Percentiles rank a stretch among this genome's conserved stretches.
These are phyloP conservation scores for Daphoenositta chrysoptera DNA, from an alignment of 2,113 vertebrate species.

Conservation along the genomic window DNA sequence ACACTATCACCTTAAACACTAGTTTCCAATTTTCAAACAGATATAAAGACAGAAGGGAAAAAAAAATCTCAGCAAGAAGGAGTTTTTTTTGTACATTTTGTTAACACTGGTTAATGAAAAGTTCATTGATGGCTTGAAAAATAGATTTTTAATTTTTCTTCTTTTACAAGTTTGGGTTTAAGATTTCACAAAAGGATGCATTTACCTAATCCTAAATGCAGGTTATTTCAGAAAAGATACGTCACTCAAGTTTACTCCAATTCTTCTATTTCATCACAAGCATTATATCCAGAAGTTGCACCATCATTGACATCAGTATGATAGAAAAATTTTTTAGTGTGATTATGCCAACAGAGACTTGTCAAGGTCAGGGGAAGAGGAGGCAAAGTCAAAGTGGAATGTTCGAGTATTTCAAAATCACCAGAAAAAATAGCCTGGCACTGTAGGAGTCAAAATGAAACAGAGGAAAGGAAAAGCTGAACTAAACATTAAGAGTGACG, in stretches of 20 bases:
- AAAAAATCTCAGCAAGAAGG: too few species aligned
- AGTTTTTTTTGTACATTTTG: too few species aligned
- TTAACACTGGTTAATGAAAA: too few species aligned
- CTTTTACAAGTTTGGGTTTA: too few species aligned
- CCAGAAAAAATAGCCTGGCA: neutral
- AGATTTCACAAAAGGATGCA: too few species aligned
- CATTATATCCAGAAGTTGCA: neutral
- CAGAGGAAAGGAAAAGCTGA: neutral
- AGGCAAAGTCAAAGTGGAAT: neutral
- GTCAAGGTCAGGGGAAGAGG: neutral
- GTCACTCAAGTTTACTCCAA: neutral
- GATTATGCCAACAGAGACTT: neutral
- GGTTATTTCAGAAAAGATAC: neutral
- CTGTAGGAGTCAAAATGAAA: neutral
- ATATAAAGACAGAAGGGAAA: too few species aligned
- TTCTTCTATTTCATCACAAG: neutral
- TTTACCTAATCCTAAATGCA: too few species aligned
- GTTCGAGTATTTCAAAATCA: neutral
- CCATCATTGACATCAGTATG: neutral
- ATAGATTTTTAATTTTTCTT: too few species aligned
- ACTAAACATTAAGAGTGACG: neutral
- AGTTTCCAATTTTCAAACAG: too few species aligned
- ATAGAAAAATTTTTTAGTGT: neutral
- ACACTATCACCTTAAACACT: too few species aligned
- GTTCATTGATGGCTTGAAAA: too few species aligned